Evolutionary conservation across 2,113 vertebrate genomes (phyloP).

Genomic region (Hyperopisus bebe): DNA sequence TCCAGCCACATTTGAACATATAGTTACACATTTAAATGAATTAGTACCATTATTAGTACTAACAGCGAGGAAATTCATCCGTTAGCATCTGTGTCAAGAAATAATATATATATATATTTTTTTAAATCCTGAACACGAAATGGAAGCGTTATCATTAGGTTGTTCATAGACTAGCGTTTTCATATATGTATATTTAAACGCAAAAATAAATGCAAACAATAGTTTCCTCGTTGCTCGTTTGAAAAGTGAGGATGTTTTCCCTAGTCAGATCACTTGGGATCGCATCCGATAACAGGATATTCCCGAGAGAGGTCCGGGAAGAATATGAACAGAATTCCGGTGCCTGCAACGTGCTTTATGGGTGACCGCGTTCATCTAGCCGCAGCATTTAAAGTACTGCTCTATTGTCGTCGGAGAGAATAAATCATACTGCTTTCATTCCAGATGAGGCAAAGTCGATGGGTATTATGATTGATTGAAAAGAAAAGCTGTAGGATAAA

Average conservation of each 20-base stretch:
- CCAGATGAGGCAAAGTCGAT: not conserved
- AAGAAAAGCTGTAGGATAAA: not conserved
- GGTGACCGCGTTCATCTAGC: not conserved
- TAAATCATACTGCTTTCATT: slow-evolving; percentile 1
- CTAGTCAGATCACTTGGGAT: slow-evolving; percentile 26
- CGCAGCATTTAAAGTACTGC: not conserved
- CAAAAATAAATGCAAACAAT: not conserved
- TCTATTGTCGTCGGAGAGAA: not conserved
- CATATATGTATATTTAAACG: not conserved
- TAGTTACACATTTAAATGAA: not conserved
- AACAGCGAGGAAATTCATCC: not conserved
- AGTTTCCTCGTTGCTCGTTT: slow-evolving; percentile 18
- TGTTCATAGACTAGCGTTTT: not conserved
- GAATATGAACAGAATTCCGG: not conserved
- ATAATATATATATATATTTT: not conserved
- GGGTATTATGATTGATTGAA: not conserved
- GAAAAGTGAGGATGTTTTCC: slow-evolving; percentile 36
- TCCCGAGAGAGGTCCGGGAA: slow-evolving; percentile 45
- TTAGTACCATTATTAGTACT: not conserved
- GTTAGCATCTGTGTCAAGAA: not conserved
- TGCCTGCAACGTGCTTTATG: not conserved
- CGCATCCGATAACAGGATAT: slow-evolving; percentile 27
- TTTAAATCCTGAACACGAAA: not conserved
- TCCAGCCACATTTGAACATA: not conserved
- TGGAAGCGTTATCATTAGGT: not conserved